Evolutionary conservation across 2,113 vertebrate genomes (phyloP), one percentile per base, ranked within the genome.

Genomic region (Vulpes lagopus): DNA sequence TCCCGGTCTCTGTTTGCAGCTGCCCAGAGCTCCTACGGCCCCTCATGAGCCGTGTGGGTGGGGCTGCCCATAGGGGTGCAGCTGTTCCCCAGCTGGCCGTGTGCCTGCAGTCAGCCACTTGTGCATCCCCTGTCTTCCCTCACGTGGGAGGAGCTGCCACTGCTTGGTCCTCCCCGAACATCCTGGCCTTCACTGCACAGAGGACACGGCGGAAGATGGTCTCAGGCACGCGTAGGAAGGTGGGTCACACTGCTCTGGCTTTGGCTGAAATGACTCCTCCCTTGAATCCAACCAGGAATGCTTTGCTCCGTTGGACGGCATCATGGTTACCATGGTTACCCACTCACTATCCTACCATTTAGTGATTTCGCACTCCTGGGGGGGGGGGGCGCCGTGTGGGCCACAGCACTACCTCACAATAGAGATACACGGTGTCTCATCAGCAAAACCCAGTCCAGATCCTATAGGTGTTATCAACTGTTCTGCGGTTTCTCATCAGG

Each of bases 401-500:
- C 81, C 65, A 25, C 14, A 19, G 59, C 57, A 8, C 23, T 9
- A 2, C 17, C 81, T 78, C 53, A 62, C 64, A 30, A 51, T 51
- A 27, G 83, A 76, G 84, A 83, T 35, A 38, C 23, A 22, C 55
- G 73, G 60, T 92, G 94, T 43, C 19, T 85, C 62, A 20, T 60
- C 92, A 35, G 23, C 85, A 79, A 92, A 64, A 35, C 51, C 60
- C 15, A 35, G 64, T 16, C n/a, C 53, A 43, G 59, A 62, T 74
- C 81, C 84, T 65, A 23, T 65, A 23, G 65, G 32, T 23, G 59
- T n/a, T 92, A 59, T 62, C 85, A 91, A 85, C 73, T 94, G 89
- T 57, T 65, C 88, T 85, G 55, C 25, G 53, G 71, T 82, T 94
- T 94, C 97, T 98, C 97, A 94, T 97, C 86, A 96, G 93, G 94